Evolutionary conservation across 2,113 vertebrate genomes (phyloP).

Genomic region (Monopterus albus): DNA sequence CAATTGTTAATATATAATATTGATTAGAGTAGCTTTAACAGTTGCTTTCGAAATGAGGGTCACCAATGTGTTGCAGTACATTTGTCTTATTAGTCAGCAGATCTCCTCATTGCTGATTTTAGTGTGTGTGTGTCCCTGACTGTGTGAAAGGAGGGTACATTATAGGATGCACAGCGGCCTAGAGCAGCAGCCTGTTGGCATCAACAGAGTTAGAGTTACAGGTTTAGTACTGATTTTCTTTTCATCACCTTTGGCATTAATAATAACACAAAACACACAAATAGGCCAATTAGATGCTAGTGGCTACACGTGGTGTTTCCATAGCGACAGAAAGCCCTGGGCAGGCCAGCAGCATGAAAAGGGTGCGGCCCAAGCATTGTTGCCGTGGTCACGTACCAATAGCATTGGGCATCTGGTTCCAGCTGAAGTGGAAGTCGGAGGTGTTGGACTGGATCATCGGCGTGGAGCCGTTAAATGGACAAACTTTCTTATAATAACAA

Average conservation of each 20-base stretch:
- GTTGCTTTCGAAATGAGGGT: background rate
- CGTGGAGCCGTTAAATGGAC: conserved; percentile 93
- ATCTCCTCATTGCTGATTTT: background rate
- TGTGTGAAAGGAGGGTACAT: background rate
- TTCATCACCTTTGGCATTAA: conserved; percentile 38
- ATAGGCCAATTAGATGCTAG: conserved; percentile 23
- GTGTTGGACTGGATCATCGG: conserved; percentile 93
- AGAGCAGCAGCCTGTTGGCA: conserved; percentile 5
- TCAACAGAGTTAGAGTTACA: conserved; percentile 15
- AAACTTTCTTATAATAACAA: conserved; percentile 96
- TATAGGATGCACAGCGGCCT: background rate
- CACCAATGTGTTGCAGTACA: background rate
- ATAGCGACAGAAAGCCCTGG: conserved; percentile 60
- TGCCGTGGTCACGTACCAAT: conserved; percentile 87
- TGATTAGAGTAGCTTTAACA: background rate
- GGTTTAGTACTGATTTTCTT: conserved; percentile 19
- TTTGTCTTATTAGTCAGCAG: background rate
- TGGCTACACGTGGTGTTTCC: conserved; percentile 59
- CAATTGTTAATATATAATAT: background rate
- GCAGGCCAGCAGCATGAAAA: conserved; percentile 37
- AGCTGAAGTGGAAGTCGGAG: conserved; percentile 97
- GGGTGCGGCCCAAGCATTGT: conserved; percentile 50
- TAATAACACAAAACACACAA: conserved; percentile 27
- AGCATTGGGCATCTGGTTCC: conserved; percentile 97
- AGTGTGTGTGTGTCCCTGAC: background rate